Conservation (phyloP, 1,140 invertebrate genomes). For the Aphis gossypii region DNA sequence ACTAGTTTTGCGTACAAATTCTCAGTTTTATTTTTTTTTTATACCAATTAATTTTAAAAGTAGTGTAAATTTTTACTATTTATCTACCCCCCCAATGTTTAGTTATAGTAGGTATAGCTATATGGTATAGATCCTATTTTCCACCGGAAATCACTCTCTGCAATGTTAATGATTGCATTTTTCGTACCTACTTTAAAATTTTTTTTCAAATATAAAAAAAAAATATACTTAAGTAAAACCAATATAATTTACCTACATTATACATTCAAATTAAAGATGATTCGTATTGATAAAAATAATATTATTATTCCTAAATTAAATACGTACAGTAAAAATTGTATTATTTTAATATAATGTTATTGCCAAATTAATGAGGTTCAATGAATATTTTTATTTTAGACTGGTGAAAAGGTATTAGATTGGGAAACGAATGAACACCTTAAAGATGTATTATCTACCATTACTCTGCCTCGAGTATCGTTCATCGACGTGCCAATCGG, state of each 20-base stretch:
- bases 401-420: conserved; percentile 62
- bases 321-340: background rate
- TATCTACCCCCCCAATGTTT: too few relatives aligned
- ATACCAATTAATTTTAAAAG: background rate
- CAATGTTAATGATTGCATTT: too few relatives aligned
- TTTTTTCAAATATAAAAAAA: too few relatives aligned
- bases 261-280: background rate
- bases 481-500: conserved; percentile 74
- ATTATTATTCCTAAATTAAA: background rate
- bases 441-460: conserved; percentile 68
- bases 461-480: conserved; percentile 71
- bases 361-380: background rate
- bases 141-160: too few relatives aligned
- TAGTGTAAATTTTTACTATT: background rate
- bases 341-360: background rate
- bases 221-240: too few relatives aligned
- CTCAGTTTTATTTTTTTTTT: too few relatives aligned
- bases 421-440: conserved; percentile 76
- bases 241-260: too few relatives aligned
- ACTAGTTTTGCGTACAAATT: too few relatives aligned
- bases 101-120: too few relatives aligned
- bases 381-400: conserved; percentile 54
- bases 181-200: background rate
- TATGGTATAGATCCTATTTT: too few relatives aligned
- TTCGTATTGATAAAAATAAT: background rate